These are phyloP conservation scores for Drosophila parthenogenetica DNA, from an alignment of 2,888 invertebrate species.

Conservation along the genomic window DNA sequence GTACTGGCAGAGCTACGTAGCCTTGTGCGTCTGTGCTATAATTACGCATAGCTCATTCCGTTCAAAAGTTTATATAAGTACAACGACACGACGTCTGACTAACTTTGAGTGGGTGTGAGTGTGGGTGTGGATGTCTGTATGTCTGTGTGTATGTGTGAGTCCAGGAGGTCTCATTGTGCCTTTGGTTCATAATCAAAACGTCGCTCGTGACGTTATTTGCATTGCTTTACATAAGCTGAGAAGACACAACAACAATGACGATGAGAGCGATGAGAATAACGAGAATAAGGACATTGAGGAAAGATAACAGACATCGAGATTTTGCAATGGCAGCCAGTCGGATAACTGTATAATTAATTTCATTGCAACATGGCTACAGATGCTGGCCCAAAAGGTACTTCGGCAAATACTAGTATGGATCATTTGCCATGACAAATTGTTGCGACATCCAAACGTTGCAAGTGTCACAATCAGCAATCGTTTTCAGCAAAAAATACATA, in stretches of 20 bases:
- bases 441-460: conserved; percentile 43
- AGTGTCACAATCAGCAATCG: conserved; percentile 61
- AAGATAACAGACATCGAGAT: conserved; percentile 52
- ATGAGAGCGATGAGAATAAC: background rate
- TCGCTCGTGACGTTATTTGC: conserved; percentile 67
- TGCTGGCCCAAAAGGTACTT: background rate
- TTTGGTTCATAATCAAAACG: conserved; percentile 56
- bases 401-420: conserved; percentile 1
- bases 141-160: conserved; percentile 2
- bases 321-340: conserved; percentile 48
- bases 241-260: conserved; percentile 12
- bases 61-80: conserved; percentile 65
- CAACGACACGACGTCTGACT: conserved; percentile 3
- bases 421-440: conserved; percentile 48
- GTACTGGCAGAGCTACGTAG: background rate
- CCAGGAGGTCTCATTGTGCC: conserved; percentile 11
- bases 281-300: conserved; percentile 19
- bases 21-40: conserved; percentile 58
- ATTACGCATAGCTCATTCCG: conserved; percentile 56
- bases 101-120: conserved; percentile 2
- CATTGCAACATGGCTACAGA: conserved; percentile 42
- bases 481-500: conserved; percentile 21
- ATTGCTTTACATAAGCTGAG: conserved; percentile 62
- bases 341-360: conserved; percentile 73
- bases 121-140: background rate